Conservation (phyloP, 1,140 invertebrate genomes). For the Drosophila paulistorum region DNA sequence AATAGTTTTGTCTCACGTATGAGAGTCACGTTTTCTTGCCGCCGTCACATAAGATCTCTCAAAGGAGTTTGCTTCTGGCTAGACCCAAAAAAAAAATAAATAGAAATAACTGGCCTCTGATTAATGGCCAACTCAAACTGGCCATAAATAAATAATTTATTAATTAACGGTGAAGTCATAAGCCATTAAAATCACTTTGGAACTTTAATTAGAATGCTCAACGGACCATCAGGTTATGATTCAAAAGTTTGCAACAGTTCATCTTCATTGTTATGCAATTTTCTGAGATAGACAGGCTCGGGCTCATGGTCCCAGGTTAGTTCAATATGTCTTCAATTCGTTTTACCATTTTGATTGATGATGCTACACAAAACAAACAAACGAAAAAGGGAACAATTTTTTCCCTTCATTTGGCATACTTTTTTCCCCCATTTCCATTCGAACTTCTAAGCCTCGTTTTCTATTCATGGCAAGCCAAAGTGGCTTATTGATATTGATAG, state of each 20-base stretch:
- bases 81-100: constrained; percentile 1
- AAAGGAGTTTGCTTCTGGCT: constrained; percentile 75
- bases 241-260: constrained; percentile 49
- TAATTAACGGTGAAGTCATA: constrained; percentile 70
- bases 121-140: constrained; percentile 72
- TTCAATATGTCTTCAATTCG: constrained; percentile 47
- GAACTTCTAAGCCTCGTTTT: constrained; percentile 50
- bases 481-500: constrained; percentile 62
- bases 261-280: constrained; percentile 73
- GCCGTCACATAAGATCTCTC: constrained; percentile 54
- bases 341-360: constrained; percentile 65
- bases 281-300: background rate
- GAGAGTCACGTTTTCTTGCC: constrained; percentile 78
- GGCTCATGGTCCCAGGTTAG: constrained; percentile 25
- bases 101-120: constrained; percentile 53
- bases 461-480: constrained; percentile 54
- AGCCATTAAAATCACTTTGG: constrained; percentile 53
- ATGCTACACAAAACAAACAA: constrained; percentile 34
- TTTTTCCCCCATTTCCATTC: background rate
- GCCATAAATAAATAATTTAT: constrained; percentile 79
- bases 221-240: background rate
- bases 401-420: constrained; percentile 10
- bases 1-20: constrained; percentile 57
- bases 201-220: constrained; percentile 37
- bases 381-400: constrained; percentile 15